Conservation (phyloP, 92 coral and sea anemone species). For the Scolanthus callimorphus region DNA sequence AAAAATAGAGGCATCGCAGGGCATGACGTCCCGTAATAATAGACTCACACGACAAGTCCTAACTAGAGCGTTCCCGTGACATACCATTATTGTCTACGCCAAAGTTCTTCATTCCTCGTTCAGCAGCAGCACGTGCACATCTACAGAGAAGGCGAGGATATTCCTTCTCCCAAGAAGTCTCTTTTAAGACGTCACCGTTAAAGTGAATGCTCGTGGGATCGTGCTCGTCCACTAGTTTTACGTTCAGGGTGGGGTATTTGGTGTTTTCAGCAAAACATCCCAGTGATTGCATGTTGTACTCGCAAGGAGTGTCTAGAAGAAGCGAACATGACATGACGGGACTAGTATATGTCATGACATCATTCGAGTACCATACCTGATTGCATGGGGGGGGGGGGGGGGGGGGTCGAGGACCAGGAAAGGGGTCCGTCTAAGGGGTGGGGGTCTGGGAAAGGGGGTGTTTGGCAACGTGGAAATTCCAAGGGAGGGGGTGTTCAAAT, state of each 20-base stretch:
- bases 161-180: constrained; percentile 46
- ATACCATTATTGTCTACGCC: constrained; percentile 75
- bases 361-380: neutral
- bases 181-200: constrained; percentile 43
- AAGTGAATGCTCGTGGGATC: constrained; percentile 49
- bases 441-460: no score
- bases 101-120: constrained; percentile 44
- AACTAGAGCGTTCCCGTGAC: no score
- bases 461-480: no score
- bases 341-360: neutral
- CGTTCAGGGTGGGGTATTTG: constrained; percentile 28
- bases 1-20: no score
- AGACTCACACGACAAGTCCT: no score
- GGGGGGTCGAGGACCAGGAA: no score
- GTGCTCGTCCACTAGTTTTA: constrained; percentile 40
- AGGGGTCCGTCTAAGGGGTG: no score
- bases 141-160: constrained; percentile 73
- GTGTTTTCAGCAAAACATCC: constrained; percentile 66
- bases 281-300: constrained; percentile 34
- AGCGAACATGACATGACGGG: neutral
- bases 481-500: no score
- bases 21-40: no score
- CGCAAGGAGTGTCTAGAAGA: constrained; percentile 63
- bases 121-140: constrained; percentile 80
- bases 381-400: no score